Evolutionary conservation across 2,888 invertebrate genomes (phyloP).

Genomic region (Syrista parreyssii): DNA sequence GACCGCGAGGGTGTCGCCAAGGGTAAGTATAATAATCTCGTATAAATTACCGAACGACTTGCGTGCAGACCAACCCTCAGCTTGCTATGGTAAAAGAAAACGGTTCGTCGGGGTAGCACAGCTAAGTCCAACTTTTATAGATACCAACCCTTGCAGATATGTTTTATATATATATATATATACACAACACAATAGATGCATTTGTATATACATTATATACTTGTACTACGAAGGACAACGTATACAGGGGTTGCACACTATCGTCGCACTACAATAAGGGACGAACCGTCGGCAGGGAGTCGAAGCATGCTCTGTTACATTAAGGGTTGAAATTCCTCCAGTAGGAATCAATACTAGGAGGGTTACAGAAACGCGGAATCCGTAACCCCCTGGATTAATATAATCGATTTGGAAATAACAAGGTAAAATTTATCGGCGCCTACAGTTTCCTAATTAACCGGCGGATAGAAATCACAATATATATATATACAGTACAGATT

Average conservation of each 20-base stretch:
- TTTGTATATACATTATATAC: slow-evolving; percentile 13
- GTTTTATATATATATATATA: slow-evolving; percentile 4
- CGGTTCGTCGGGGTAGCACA: not conserved
- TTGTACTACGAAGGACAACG: not conserved
- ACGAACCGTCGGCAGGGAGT: not conserved
- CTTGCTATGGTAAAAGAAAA: not conserved
- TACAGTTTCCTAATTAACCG: not conserved
- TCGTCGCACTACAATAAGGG: not conserved
- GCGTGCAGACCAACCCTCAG: not conserved
- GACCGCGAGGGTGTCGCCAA: not conserved
- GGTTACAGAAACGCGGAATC: not conserved
- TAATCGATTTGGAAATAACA: not conserved
- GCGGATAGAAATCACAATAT: not conserved
- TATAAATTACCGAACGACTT: not conserved
- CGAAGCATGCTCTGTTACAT: not conserved
- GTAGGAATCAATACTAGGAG: not conserved
- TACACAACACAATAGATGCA: not conserved
- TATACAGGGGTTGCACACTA: not conserved
- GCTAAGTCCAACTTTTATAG: not conserved
- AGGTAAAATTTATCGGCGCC: not conserved
- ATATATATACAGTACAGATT: not conserved
- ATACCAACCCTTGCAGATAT: not conserved
- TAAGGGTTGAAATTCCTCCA: not conserved
- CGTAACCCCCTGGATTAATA: not conserved
- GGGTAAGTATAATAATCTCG: not conserved